A percentile compares a stretch with the other conserved stretches of the same genome.
Conservation (phyloP, 2,113 vertebrate species). For the human (Homo sapiens) region GRCh38 chr14:68946501-68947000, state of each 20-base stretch:
- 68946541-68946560: neutral
- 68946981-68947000: neutral
- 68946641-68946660: neutral
- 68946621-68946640: neutral
- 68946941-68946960: neutral
- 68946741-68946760: neutral
- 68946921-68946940: neutral
- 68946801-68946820: neutral
- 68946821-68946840: neutral
- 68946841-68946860: neutral
- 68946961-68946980: neutral
- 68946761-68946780: neutral
- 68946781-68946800: neutral
- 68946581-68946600: neutral
- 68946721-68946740: neutral
- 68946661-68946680: neutral
- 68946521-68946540: neutral
- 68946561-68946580: too few species aligned
- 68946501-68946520: neutral
- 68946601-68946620: neutral
- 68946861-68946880: neutral
- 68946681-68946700: neutral
- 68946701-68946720: accelerated
- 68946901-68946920: conserved; percentile 32
- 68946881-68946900: neutral